phyloP scores from a whole-genome alignment of 35 echinoderm and acorn worm species.

The Chiridota heheva region DNA sequence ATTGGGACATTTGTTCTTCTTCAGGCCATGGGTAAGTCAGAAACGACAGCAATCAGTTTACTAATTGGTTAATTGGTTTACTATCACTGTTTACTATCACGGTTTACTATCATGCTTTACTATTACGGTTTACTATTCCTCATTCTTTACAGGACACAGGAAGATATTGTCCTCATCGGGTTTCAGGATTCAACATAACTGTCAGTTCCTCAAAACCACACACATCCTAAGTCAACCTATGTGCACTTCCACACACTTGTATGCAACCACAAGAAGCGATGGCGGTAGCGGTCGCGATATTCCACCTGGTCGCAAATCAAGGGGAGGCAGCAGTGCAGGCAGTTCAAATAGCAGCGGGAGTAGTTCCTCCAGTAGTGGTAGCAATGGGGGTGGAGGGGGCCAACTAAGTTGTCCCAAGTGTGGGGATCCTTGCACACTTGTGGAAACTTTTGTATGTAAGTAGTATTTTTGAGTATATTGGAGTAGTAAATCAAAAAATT shows the following conservation, averaged over 20 bases:
- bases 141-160: no score
- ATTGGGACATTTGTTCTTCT: no score
- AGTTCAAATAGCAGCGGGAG: slow-evolving; percentile 14
- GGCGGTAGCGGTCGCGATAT: slow-evolving; percentile 38
- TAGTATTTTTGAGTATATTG: slow-evolving; percentile 3
- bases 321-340: slow-evolving; percentile 42
- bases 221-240: no score
- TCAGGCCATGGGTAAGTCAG: no score
- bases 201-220: no score
- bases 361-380: slow-evolving; percentile 18
- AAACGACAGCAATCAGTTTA: no score
- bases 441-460: slow-evolving; percentile 98
- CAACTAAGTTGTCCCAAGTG: slow-evolving; percentile 92
- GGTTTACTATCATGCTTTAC: no score
- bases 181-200: no score
- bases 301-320: slow-evolving; percentile 47
- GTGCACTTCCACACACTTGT: not conserved
- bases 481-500: not conserved
- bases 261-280: slow-evolving; percentile 26
- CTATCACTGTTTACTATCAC: no score
- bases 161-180: no score
- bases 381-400: slow-evolving; percentile 40
- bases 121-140: no score
- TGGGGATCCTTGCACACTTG: slow-evolving; percentile 93
- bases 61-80: no score